Evolutionary conservation across 1,140 invertebrate species (phyloP).

Genomic region (Piezodorus guildinii): DNA sequence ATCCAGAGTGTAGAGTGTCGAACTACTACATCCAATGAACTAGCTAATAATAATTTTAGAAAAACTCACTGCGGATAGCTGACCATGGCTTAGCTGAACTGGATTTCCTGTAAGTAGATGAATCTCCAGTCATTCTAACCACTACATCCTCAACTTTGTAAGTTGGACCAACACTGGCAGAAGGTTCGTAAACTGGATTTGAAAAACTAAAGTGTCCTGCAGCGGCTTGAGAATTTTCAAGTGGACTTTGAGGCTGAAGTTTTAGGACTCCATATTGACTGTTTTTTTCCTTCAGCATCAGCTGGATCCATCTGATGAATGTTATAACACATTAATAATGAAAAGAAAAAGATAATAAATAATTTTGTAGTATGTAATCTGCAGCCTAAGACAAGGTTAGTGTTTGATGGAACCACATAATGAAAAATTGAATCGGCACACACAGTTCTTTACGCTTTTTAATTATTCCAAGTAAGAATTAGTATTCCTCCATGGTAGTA

Average conservation of each 20-base stretch:
- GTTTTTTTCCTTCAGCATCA: constrained; percentile 38
- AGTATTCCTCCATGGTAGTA: too few species aligned
- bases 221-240: constrained; percentile 14
- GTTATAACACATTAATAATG: too few species aligned
- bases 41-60: too few species aligned
- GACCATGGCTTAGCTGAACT: constrained; percentile 41
- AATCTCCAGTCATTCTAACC: constrained; percentile 42
- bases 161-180: constrained; percentile 37
- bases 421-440: too few species aligned
- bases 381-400: too few species aligned
- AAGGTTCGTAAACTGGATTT: constrained; percentile 67
- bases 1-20: too few species aligned
- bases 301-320: constrained; percentile 41
- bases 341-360: too few species aligned
- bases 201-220: constrained; percentile 51
- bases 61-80: constrained; percentile 48
- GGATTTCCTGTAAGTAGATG: constrained; percentile 28
- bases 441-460: too few species aligned
- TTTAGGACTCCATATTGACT: constrained; percentile 48
- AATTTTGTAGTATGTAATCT: too few species aligned
- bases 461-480: too few species aligned
- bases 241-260: constrained; percentile 34
- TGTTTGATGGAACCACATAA: too few species aligned
- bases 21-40: too few species aligned
- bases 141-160: constrained; percentile 70